Conservation (phyloP, 2,797 vertebrate genomes). For the Tapera naevia region DNA sequence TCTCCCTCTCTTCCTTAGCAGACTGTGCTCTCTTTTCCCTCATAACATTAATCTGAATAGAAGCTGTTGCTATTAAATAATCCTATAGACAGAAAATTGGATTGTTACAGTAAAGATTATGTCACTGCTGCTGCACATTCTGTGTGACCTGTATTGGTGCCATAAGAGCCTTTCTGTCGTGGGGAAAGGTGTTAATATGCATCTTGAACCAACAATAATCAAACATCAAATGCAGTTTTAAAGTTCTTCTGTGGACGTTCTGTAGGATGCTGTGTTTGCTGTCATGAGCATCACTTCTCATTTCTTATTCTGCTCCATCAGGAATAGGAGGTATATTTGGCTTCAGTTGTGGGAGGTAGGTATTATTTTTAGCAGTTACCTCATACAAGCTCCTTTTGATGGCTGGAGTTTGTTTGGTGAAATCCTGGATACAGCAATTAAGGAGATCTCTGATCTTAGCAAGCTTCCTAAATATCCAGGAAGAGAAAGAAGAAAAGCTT, state of each 20-base stretch:
- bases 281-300: not conserved
- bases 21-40: not conserved
- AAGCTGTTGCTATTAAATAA: conserved; percentile 9
- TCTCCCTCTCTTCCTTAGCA: not conserved
- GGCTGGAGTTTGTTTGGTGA: conserved; percentile 41
- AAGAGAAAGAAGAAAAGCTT: conserved; percentile 19
- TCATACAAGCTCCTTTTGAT: conserved; percentile 43
- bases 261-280: conserved; percentile 38
- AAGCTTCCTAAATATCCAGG: not conserved
- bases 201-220: conserved; percentile 13
- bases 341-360: conserved; percentile 48
- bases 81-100: not conserved
- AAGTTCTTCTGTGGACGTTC: conserved; percentile 3
- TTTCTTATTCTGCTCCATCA: conserved; percentile 17
- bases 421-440: conserved; percentile 44
- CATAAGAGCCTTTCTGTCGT: not conserved
- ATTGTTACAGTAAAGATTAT: not conserved
- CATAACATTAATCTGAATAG: not conserved
- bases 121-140: conserved; percentile 7
- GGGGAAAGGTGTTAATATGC: not conserved
- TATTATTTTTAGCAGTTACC: conserved; percentile 59
- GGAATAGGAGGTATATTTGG: conserved; percentile 48
- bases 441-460: conserved; percentile 50
- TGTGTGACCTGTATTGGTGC: conserved; percentile 11
- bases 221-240: not conserved